Percentiles rank a stretch among this genome's conserved stretches.
Conservation (phyloP, 2,797 vertebrate genomes). For the Dromococcyx pavoninus region DNA sequence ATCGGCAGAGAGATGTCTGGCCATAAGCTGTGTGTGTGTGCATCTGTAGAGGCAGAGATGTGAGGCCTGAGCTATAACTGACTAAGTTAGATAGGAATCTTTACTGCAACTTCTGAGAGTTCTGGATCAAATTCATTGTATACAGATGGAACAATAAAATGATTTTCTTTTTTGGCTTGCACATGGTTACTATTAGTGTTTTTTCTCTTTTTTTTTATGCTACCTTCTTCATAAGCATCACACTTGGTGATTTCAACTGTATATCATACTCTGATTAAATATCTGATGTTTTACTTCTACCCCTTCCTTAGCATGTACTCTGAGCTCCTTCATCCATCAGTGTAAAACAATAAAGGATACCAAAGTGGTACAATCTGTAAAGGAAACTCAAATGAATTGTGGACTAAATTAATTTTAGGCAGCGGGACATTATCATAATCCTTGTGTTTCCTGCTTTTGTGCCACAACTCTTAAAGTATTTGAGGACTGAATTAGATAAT, state of each 20-base stretch:
- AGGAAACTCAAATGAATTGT: neutral
- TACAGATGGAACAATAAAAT: neutral
- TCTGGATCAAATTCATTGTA: neutral
- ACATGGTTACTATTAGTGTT: accelerated
- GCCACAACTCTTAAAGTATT: neutral
- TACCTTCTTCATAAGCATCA: neutral
- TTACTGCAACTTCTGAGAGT: neutral
- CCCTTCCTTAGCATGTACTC: neutral
- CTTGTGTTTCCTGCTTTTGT: neutral
- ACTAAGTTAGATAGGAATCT: neutral
- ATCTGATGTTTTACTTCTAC: neutral
- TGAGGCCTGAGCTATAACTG: neutral
- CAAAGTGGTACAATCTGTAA: neutral
- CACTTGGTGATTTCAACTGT: neutral
- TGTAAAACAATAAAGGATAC: neutral
- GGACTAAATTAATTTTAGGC: neutral
- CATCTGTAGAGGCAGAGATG: neutral
- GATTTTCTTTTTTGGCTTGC: neutral
- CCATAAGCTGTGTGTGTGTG: accelerated
- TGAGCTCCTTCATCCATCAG: neutral
- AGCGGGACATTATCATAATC: neutral
- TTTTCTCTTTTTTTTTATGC: neutral
- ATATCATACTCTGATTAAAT: neutral
- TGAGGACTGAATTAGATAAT: neutral
- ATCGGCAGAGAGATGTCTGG: neutral